Evolutionary conservation across 2,797 vertebrate species (phyloP), one percentile per base, ranked within the genome.

Genomic region (Oceanodroma leucorhoa): DNA sequence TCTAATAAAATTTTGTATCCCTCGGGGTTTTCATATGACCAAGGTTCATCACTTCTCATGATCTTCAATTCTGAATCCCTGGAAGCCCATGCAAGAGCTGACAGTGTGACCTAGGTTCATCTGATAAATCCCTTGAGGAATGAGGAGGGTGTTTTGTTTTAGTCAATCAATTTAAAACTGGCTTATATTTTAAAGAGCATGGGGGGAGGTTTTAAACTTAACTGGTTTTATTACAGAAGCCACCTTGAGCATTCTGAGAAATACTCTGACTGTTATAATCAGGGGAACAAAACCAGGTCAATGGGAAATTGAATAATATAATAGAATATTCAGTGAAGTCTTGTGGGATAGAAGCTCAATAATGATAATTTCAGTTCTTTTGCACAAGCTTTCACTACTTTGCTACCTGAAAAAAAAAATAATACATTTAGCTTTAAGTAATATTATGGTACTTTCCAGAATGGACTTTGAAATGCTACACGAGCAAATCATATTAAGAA

Each of bases 261-360:
- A 80, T 73, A 30, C 24, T 69, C 45, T 67, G 40, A 51, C 51
- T 75, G 18, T 70, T 93, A 75, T 73, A 94, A 62, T 73, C 75
- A 87, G 51, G 75, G 81, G 75, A 93, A 91, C 30, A 93, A 87
- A 95, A 95, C 51, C 84, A 94, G 84, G 87, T 92, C 81, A 91
- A 77, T 73, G 64, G 53, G 60, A 96, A 96, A 94, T 67, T 80
- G 84, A 94, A 89, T 77, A 92, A 89, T 62, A 65, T 65, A 94
- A 91, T 85, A 89, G 55, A 94, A 77, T 77, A 94, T 83, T 73
- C 32, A 77, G 26, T 41, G 26, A 80, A 89, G 6, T 73, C 75
- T 70, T 83, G 70, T 50, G 94, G 91, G 91, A 92, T 43, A 85
- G 46, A 81, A 89, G 36, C 55, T 85, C 55, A 72, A 66, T 83